A percentile compares a stretch with the other conserved stretches of the same genome.
Conservation (phyloP, 2,797 vertebrate species). For the Parambassis ranga region DNA sequence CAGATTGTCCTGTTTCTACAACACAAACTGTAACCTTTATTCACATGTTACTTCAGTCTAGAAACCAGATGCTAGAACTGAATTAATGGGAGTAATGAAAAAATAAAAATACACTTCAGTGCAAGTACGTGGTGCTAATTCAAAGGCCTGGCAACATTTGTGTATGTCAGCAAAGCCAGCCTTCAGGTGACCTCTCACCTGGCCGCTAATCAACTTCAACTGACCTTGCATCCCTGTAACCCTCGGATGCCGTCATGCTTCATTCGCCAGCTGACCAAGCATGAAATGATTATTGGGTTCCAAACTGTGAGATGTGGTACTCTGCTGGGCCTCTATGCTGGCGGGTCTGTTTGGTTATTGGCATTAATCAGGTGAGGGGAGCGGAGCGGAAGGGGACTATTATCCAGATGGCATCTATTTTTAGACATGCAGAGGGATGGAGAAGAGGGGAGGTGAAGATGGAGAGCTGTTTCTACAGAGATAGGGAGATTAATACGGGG, state of each 20-base stretch:
- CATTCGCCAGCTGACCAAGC: slow-evolving; percentile 60
- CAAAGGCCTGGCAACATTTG: neutral
- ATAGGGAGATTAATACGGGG: neutral
- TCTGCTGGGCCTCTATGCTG: slow-evolving; percentile 41
- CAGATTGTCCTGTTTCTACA: too few species aligned
- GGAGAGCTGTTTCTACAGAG: neutral
- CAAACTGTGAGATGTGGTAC: slow-evolving; percentile 54
- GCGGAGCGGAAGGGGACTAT: slow-evolving; percentile 11
- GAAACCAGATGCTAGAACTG: too few species aligned
- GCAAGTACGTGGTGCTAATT: neutral
- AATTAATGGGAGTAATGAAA: too few species aligned
- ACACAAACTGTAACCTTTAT: too few species aligned
- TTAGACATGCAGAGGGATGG: slow-evolving; percentile 46
- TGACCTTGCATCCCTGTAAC: slow-evolving; percentile 47
- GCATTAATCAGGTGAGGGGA: slow-evolving; percentile 56
- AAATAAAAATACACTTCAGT: neutral
- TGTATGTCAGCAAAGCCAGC: neutral
- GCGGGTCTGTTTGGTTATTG: slow-evolving; percentile 41
- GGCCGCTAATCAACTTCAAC: slow-evolving; percentile 53
- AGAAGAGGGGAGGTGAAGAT: slow-evolving; percentile 7
- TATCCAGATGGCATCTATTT: slow-evolving; percentile 61
- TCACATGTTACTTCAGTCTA: too few species aligned
- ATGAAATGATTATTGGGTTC: slow-evolving; percentile 68
- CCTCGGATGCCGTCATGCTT: slow-evolving; percentile 34
- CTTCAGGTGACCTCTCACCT: slow-evolving; percentile 37